A percentile compares a stretch with the other conserved stretches of the same genome.
phyloP scores from a whole-genome alignment of 1,140 invertebrate species.

The Antheraea pernyi region DNA sequence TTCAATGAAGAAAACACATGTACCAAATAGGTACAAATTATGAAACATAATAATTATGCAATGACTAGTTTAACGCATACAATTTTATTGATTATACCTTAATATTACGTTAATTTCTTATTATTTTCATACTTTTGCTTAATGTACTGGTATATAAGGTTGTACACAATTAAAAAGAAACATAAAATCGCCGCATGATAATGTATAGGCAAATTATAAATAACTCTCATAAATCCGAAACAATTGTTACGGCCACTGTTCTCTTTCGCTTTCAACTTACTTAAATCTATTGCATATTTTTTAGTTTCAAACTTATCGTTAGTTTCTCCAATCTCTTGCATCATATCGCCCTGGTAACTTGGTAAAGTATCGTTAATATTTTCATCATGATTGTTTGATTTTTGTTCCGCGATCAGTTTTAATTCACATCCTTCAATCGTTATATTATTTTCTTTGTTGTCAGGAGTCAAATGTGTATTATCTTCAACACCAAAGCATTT shows the following conservation, averaged over 20 bases:
- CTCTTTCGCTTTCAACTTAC: constrained; percentile 31
- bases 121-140: constrained; percentile 62
- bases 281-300: constrained; percentile 3
- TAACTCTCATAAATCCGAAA: constrained; percentile 50
- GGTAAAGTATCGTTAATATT: constrained; percentile 15
- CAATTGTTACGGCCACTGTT: constrained; percentile 57
- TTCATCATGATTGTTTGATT: constrained; percentile 17
- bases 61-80: constrained; percentile 51
- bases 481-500: constrained; percentile 33
- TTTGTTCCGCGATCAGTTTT: constrained; percentile 18
- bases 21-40: constrained; percentile 12
- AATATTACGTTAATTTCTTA: constrained; percentile 36
- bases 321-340: background rate
- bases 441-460: background rate
- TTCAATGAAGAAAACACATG: constrained; percentile 20
- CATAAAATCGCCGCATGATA: constrained; percentile 76
- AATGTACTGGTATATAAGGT: constrained; percentile 74
- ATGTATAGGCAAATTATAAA: constrained; percentile 75
- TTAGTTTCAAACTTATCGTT: background rate
- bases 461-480: constrained; percentile 24
- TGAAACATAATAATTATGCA: constrained; percentile 28
- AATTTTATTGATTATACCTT: constrained; percentile 28
- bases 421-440: background rate
- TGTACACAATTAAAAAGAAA: constrained; percentile 76
- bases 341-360: constrained; percentile 17